Evolutionary conservation across 1,140 invertebrate species (phyloP).

Genomic region (Lepidurus packardi): DNA sequence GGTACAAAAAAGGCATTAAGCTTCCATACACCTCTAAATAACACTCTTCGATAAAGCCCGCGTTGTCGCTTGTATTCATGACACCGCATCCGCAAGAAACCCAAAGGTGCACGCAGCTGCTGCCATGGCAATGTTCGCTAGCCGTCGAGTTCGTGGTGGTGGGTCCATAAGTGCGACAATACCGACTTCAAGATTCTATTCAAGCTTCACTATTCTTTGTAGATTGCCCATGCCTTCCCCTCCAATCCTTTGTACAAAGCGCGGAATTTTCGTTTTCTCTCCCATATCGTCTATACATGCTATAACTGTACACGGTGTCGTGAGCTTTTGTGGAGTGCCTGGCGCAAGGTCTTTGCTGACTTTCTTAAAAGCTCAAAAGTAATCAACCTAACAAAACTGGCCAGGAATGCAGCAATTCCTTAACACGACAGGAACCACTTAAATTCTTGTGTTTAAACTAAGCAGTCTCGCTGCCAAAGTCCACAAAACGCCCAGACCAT

Average conservation of each 20-base stretch:
- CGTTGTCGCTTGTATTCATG: background rate
- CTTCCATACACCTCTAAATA: background rate
- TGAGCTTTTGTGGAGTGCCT: background rate
- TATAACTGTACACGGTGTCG: background rate
- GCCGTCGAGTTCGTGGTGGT: background rate
- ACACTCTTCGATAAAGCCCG: background rate
- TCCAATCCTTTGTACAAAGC: background rate
- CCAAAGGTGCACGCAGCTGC: background rate
- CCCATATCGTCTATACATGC: background rate
- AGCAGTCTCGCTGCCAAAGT: no score
- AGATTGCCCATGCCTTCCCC: background rate
- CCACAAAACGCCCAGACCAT: no score
- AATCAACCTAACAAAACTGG: no score
- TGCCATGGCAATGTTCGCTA: background rate
- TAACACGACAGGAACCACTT: no score
- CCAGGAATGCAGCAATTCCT: no score
- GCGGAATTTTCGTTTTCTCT: background rate
- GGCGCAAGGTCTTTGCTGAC: background rate
- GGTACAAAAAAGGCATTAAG: background rate
- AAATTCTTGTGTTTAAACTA: no score
- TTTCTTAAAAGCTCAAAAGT: no score
- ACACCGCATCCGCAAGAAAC: background rate
- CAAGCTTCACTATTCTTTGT: background rate
- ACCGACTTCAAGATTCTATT: background rate
- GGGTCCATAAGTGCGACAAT: constrained; percentile 3